Base-by-base conservation (phyloP, 1,140 invertebrate genomes). In the Neodiprion virginianus region DNA sequence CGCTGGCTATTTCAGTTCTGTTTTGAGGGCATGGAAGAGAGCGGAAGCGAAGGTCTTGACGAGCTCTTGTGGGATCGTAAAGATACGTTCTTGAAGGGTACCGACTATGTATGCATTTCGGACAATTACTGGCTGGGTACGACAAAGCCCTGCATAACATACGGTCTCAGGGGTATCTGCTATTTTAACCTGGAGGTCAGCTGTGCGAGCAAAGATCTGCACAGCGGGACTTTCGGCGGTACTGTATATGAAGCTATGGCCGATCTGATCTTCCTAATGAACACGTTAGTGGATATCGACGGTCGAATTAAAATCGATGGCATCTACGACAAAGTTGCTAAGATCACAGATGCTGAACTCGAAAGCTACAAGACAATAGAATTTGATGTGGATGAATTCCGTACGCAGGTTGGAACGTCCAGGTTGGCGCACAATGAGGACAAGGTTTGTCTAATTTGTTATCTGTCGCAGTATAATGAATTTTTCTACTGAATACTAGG, bases 111-210 rank as follows among this genome's bases (percentile, higher is more conserved):
- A 48, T 99, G 97, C 85, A 99, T 99, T 82, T 99, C 97, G 66
- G 98, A 99, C 84, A 99, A 99, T 89, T 99, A 99, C 83, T 99
- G 98, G 98, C 87, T 99, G 21, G 98, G 98, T 8, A 99, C 95
- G 53, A 95, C 93, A 11, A 98, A 98, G 85, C 98, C 98, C 0
- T 99, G 98, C 85, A 92, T 99, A 65, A 99, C 98, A 1, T 99
- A 99, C 89, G 98, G 98, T 7, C 91, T 99, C 0, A 91, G 97
- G 81, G 98, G 98, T 14, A 92, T 99, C 66, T 96, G 94, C 83
- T 99, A 98, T 84, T 99, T 98, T 84, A 92, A 92, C 80, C 82
- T 99, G 48, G 96, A 99, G 89, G 91, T 99, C 28, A 91, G 94
- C 83, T 97, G 97, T 89, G 94, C 97, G 8, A 87, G 88, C 47